A percentile compares a stretch with the other conserved stretches of the same genome.
These are phyloP conservation scores for Tachysurus vachellii DNA, from an alignment of 2,113 vertebrate species.

Conservation along the genomic window DNA sequence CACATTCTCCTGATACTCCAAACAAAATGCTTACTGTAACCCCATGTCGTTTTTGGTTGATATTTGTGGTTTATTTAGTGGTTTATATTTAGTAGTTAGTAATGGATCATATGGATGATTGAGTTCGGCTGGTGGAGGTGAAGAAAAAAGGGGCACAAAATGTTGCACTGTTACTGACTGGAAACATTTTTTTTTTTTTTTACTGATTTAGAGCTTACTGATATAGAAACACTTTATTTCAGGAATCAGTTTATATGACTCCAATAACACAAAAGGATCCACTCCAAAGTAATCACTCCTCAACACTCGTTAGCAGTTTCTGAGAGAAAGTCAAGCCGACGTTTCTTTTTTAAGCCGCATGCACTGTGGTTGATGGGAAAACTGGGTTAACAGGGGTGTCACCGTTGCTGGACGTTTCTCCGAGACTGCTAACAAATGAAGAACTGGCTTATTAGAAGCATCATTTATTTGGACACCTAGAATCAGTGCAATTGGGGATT, in stretches of 20 bases:
- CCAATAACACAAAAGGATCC: background rate
- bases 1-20: slow-evolving; percentile 17
- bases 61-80: background rate
- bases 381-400: background rate
- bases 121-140: background rate
- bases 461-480: slow-evolving; percentile 3
- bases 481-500: background rate
- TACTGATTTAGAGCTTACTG: background rate
- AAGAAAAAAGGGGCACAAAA: background rate
- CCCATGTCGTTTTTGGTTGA: background rate
- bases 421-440: background rate
- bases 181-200: background rate
- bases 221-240: background rate
- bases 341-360: background rate
- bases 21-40: slow-evolving; percentile 14
- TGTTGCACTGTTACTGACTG: background rate
- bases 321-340: slow-evolving; percentile 8
- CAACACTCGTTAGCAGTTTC: background rate
- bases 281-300: background rate
- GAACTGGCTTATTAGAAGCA: background rate
- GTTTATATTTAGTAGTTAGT: slow-evolving; percentile 62
- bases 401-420: background rate
- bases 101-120: slow-evolving; percentile 2
- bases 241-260: background rate
- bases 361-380: background rate